These are phyloP conservation scores for Rutilus rutilus DNA, from an alignment of 2,113 vertebrate species.

Conservation along the genomic window DNA sequence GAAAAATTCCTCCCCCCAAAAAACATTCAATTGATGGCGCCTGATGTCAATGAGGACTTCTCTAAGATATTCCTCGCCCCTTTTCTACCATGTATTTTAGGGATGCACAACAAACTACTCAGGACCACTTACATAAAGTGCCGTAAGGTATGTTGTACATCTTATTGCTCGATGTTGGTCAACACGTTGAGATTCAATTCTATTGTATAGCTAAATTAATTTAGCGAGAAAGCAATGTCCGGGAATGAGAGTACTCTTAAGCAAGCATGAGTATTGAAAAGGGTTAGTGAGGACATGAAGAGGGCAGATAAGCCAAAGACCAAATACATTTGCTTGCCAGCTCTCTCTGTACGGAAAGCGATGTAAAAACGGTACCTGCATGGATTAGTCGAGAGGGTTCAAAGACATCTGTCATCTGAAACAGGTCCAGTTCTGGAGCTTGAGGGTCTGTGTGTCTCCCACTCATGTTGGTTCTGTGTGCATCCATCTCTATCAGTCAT, in stretches of 20 bases:
- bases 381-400: background rate
- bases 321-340: slow-evolving; percentile 25
- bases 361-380: background rate
- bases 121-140: slow-evolving; percentile 28
- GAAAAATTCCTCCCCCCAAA: slow-evolving; percentile 50
- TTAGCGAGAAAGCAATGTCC: background rate
- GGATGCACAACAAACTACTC: slow-evolving; percentile 19
- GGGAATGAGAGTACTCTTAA: background rate
- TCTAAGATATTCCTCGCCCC: slow-evolving; percentile 29
- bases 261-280: background rate
- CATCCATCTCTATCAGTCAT: slow-evolving; percentile 60
- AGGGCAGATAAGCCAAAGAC: background rate
- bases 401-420: slow-evolving; percentile 21
- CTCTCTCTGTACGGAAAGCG: background rate
- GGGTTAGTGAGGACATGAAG: background rate
- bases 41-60: slow-evolving; percentile 54
- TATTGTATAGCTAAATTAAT: slow-evolving; percentile 35
- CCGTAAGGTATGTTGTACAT: background rate
- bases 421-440: slow-evolving; percentile 1
- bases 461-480: slow-evolving; percentile 29
- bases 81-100: background rate
- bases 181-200: slow-evolving; percentile 25
- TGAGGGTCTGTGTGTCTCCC: slow-evolving; percentile 26
- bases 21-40: slow-evolving; percentile 58
- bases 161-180: background rate